These are phyloP conservation scores for Oceanodroma tethys DNA, from an alignment of 2,113 vertebrate genomes.

Conservation along the genomic window DNA sequence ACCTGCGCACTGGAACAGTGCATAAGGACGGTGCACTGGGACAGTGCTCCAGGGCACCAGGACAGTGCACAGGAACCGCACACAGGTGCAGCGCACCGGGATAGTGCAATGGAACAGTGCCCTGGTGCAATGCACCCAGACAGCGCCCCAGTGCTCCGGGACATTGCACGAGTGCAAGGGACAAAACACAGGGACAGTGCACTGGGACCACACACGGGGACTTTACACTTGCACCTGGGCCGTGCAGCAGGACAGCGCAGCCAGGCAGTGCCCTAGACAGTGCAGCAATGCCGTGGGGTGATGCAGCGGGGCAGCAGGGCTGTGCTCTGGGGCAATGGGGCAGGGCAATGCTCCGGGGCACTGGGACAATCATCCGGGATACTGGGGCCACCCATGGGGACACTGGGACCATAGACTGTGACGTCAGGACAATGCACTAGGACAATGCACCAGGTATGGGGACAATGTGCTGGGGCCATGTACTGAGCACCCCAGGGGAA, in stretches of 20 bases:
- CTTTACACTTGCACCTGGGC: not conserved
- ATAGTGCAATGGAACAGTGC: not conserved
- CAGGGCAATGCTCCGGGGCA: not conserved
- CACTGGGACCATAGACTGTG: too few relatives aligned
- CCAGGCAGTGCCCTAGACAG: not conserved
- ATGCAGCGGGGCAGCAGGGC: not conserved
- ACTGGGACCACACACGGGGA: fast-evolving
- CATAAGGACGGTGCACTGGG: not conserved
- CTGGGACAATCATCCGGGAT: not conserved
- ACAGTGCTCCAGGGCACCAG: not conserved
- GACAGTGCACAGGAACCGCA: not conserved
- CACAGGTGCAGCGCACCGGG: not conserved
- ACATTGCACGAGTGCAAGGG: not conserved
- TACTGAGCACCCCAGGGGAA: not conserved
- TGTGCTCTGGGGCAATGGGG: not conserved
- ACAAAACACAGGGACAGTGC: not conserved
- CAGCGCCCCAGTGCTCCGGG: not conserved
- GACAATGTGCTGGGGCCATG: fast-evolving
- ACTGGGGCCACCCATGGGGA: not conserved
- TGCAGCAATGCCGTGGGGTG: not conserved
- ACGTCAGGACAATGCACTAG: not conserved
- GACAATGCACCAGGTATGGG: too few relatives aligned
- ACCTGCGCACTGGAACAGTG: too few relatives aligned
- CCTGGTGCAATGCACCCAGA: not conserved
- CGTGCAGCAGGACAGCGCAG: not conserved